Conservation (phyloP, 2,797 vertebrate species). For the Delichon dasypus region DNA sequence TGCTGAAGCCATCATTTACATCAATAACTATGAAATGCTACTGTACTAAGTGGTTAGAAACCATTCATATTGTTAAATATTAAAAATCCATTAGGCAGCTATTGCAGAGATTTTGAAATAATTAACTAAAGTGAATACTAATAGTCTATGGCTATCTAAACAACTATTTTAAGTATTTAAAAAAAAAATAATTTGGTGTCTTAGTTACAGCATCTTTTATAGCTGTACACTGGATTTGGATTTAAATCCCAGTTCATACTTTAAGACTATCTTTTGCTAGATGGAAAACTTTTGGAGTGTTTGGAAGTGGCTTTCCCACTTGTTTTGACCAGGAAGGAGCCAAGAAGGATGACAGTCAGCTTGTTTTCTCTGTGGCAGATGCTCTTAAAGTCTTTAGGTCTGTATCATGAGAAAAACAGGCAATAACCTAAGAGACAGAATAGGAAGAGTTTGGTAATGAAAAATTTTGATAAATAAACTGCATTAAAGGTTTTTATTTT, state of each 20-base stretch:
- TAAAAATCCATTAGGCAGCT: background rate
- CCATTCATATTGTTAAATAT: background rate
- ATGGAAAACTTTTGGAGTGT: background rate
- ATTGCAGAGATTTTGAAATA: background rate
- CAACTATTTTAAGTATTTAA: background rate
- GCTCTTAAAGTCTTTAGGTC: background rate
- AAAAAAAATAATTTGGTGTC: background rate
- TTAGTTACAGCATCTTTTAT: background rate
- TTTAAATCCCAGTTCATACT: background rate
- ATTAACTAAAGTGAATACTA: background rate
- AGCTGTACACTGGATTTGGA: background rate
- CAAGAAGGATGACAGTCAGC: background rate
- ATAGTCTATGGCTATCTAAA: background rate
- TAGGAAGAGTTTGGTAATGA: background rate
- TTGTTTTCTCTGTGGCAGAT: background rate
- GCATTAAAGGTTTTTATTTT: background rate
- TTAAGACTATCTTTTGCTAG: background rate
- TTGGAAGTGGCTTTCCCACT: background rate
- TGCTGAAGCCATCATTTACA: background rate
- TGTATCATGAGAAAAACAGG: background rate
- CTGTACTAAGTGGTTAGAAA: background rate
- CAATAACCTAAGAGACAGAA: background rate
- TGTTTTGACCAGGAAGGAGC: background rate
- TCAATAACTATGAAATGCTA: fast-evolving
- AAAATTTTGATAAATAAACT: background rate